Base-by-base conservation (phyloP, 2,888 invertebrate genomes). In the Bhutanitis thaidina region DNA sequence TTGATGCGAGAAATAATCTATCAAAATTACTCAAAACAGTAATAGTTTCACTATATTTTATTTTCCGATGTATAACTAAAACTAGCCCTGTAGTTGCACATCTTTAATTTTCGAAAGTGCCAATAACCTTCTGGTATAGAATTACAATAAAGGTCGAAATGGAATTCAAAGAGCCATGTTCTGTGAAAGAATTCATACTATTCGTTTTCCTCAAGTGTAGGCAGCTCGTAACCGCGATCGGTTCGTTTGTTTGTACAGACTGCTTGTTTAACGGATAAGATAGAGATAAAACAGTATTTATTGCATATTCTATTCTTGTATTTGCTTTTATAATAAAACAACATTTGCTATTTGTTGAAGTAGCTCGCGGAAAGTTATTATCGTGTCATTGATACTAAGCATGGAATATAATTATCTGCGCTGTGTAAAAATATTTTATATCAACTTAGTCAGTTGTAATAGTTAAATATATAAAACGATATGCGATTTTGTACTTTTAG, bases 251-350 rank as follows among this genome's bases (percentile, higher is more conserved):
- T 75, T 80, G 67, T 61, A 65, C 69, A 71, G 67, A 61, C 53
- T 69, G 72, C 69, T 77, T 75, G 71, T 69, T 69, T 62, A 67
- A 62, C 63, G 71, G 74, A 80, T 82, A 79, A 77, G 72, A 73
- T 59, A 57, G 59, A 77, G 76, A 80, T 81, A 78, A 76, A 73
- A 72, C 65, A 65, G 68, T 82, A 83, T 84, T 81, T 83, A 85
- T 81, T 69, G 71, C 73, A 61, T 74, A 74, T 72, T 71, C 66
- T 62, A 59, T 65, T 65, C 64, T 70, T 61, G 62, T 80, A 67
- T 84, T 83, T 80, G 71, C 70, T 69, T 65, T 74, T 74, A 74
- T 77, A 71, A 80, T 80, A 71, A 71, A 74, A 69, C 66, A 77
- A 72, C 66, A 64, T 62, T 63, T 45, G 54, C 53, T 65, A 57